Evolutionary conservation across 2,888 invertebrate species (phyloP).

Genomic region (Amphimallon solstitiale): DNA sequence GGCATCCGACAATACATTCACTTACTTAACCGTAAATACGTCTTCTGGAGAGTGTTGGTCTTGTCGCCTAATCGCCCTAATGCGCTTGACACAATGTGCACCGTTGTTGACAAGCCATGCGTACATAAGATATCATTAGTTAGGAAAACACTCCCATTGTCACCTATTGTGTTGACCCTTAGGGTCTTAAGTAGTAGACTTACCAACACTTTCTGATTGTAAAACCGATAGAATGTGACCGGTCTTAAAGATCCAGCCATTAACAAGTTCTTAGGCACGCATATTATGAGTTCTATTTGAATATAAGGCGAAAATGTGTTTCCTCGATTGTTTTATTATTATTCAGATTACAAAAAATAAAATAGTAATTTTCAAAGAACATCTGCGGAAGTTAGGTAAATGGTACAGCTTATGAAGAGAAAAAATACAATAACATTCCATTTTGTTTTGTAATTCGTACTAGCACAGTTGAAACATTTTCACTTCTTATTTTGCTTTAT

Average conservation of each 20-base stretch:
- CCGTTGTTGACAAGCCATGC: constrained; percentile 60
- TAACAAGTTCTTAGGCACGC: neutral
- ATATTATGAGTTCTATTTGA: no score
- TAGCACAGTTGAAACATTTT: no score
- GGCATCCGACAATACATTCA: neutral
- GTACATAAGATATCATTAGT: constrained; percentile 64
- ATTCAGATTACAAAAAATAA: no score
- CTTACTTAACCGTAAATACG: constrained; percentile 1
- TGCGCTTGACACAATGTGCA: constrained; percentile 42
- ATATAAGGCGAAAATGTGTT: no score
- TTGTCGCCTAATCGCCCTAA: constrained; percentile 40
- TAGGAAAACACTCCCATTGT: constrained; percentile 64
- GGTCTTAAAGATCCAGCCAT: constrained; percentile 9
- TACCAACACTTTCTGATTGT: constrained; percentile 33
- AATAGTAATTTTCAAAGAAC: no score
- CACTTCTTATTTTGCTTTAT: no score
- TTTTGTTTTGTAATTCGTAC: no score
- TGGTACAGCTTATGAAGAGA: no score
- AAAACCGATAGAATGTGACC: constrained; percentile 24
- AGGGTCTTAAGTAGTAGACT: constrained; percentile 58
- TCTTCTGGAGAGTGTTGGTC: constrained; percentile 30
- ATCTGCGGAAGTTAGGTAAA: no score
- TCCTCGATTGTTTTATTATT: no score
- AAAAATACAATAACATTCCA: no score
- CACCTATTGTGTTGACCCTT: constrained; percentile 60